These are phyloP conservation scores for Pelochelys cantorii DNA, from an alignment of 2,797 vertebrate genomes.

Conservation along the genomic window DNA sequence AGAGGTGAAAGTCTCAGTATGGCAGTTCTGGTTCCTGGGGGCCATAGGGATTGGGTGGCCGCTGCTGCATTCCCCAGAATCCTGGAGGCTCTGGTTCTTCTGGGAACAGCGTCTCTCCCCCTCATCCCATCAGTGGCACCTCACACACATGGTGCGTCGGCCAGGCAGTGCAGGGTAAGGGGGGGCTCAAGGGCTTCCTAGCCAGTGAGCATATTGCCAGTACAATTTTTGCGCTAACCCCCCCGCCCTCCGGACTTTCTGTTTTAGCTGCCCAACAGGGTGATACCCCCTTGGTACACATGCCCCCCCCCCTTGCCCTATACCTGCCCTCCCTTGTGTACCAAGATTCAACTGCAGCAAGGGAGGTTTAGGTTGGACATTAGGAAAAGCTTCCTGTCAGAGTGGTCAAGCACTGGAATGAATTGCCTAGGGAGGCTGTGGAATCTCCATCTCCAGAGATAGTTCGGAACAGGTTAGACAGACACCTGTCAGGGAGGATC, in stretches of 20 bases:
- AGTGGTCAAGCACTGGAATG: too few species aligned
- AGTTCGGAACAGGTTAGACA: too few species aligned
- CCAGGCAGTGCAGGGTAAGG: background rate
- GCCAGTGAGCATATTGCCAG: too few species aligned
- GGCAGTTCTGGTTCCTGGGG: background rate
- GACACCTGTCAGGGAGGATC: too few species aligned
- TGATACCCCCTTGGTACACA: background rate
- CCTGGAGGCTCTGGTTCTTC: background rate
- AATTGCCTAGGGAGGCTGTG: too few species aligned
- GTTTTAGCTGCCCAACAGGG: background rate
- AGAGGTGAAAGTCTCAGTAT: background rate
- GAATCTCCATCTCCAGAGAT: too few species aligned
- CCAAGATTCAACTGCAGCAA: background rate
- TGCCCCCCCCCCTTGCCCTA: background rate
- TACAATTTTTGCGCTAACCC: background rate
- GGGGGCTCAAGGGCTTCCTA: background rate
- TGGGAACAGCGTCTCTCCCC: background rate
- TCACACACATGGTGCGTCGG: background rate
- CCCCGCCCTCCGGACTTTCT: background rate
- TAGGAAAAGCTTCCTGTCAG: too few species aligned
- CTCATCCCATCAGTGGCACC: background rate
- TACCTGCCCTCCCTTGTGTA: too few species aligned
- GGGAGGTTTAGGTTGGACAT: too few species aligned
- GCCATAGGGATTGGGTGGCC: background rate
- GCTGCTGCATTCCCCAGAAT: background rate